Percentiles rank a stretch among this genome's conserved stretches.
Conservation (phyloP, 2,797 vertebrate genomes). For the Alca torda region DNA sequence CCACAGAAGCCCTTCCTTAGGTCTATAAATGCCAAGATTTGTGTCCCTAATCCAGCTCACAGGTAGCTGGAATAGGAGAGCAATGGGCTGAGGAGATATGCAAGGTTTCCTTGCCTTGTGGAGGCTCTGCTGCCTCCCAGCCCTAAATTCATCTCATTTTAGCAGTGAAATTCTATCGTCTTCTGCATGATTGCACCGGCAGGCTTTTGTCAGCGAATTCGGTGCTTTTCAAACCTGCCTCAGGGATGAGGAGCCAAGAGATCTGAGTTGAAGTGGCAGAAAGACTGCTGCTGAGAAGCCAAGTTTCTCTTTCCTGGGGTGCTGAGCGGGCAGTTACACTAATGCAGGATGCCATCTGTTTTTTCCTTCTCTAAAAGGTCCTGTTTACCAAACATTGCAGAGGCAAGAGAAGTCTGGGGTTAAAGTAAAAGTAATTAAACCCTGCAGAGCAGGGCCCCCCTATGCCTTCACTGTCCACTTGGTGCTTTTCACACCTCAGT, state of each 20-base stretch:
- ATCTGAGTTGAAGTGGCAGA: constrained; percentile 70
- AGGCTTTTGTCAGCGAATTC: constrained; percentile 48
- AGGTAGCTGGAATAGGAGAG: not conserved
- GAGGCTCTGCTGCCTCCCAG: constrained; percentile 10
- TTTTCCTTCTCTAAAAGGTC: constrained; percentile 63
- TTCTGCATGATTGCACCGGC: constrained; percentile 41
- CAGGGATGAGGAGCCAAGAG: constrained; percentile 52
- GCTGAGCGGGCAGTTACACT: constrained; percentile 51
- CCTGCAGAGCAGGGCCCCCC: not conserved
- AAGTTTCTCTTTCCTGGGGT: constrained; percentile 62
- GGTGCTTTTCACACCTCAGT: not conserved
- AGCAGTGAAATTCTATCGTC: constrained; percentile 34
- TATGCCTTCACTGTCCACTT: not conserved
- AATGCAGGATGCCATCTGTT: constrained; percentile 55
- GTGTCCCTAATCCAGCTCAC: not conserved
- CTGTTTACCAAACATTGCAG: constrained; percentile 55
- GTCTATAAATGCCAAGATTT: not conserved
- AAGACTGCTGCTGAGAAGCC: constrained; percentile 66
- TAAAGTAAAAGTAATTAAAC: constrained; percentile 63
- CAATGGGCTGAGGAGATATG: not conserved
- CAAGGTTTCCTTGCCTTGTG: not conserved
- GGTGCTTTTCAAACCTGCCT: constrained; percentile 52
- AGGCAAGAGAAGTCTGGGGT: constrained; percentile 47
- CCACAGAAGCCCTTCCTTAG: not conserved
- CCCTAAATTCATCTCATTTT: constrained; percentile 1